phyloP scores from a whole-genome alignment of 2,113 vertebrate species.

The Platysteira castanea region DNA sequence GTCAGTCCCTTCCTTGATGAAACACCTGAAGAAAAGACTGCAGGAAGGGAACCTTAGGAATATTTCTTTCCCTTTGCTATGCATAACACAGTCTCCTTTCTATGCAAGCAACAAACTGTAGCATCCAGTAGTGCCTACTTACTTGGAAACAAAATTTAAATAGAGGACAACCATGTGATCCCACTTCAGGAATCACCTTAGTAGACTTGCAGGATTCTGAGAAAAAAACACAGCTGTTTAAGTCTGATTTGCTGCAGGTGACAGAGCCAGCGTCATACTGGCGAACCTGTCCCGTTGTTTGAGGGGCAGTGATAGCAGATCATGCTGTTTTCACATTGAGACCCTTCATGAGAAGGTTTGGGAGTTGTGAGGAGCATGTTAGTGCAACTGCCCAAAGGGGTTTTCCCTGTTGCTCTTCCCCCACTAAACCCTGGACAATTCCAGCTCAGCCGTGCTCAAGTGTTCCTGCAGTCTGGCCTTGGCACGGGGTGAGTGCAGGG shows the following conservation, averaged over 20 bases:
- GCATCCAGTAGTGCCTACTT: neutral
- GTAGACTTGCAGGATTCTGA: neutral
- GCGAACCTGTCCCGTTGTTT: neutral
- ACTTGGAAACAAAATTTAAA: neutral
- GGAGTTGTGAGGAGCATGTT: neutral
- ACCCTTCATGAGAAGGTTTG: neutral
- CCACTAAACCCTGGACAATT: neutral
- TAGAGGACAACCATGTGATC: neutral
- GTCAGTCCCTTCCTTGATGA: neutral
- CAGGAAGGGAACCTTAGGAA: slow-evolving; percentile 1
- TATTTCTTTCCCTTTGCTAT: neutral
- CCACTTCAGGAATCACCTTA: neutral
- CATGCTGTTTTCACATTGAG: neutral
- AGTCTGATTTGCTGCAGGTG: neutral
- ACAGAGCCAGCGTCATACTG: neutral
- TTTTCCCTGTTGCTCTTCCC: neutral
- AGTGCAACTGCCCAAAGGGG: neutral
- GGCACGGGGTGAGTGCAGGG: neutral
- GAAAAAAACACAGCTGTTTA: neutral
- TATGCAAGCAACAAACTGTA: neutral
- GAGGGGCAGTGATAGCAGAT: neutral
- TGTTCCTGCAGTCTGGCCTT: neutral
- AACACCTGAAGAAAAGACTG: neutral
- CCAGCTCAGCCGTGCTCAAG: neutral
- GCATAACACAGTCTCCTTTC: neutral